A percentile compares a stretch with the other conserved stretches of the same genome.
These are phyloP conservation scores for Pyrgilauda ruficollis DNA, from an alignment of 2,113 vertebrate species.

Conservation along the genomic window DNA sequence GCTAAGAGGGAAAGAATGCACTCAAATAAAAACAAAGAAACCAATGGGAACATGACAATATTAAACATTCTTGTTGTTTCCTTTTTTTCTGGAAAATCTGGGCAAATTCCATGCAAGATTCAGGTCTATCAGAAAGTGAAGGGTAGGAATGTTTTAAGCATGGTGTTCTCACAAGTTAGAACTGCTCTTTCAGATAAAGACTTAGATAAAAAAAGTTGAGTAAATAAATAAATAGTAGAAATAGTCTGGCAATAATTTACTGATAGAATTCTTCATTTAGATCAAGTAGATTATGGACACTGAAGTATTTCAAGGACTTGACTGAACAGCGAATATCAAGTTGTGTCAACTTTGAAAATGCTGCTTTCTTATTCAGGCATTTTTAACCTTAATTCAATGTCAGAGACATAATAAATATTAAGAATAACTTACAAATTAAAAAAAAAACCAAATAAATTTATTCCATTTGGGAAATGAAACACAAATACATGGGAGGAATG, in stretches of 20 bases:
- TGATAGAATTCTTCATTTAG: not conserved
- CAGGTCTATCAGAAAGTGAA: not conserved
- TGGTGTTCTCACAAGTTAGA: not conserved
- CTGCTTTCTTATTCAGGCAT: not conserved
- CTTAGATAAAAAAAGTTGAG: not conserved
- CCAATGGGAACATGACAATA: not conserved
- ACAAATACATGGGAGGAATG: not conserved
- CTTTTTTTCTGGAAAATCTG: not conserved
- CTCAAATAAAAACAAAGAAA: not conserved
- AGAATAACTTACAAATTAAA: not conserved
- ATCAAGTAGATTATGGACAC: not conserved
- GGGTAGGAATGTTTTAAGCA: not conserved
- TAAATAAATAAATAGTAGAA: not conserved
- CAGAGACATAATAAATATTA: not conserved
- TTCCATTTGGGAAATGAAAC: not conserved
- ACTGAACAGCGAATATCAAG: not conserved
- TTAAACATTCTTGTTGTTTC: not conserved
- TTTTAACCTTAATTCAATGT: not conserved
- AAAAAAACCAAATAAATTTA: not conserved
- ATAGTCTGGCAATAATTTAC: not conserved
- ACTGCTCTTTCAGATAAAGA: not conserved
- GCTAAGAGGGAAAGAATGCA: not conserved
- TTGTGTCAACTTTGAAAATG: not conserved
- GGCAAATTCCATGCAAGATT: not conserved
- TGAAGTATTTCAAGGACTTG: not conserved